These are phyloP conservation scores for Diplosoma virens DNA, from an alignment of 23 tunicate species.

Conservation along the genomic window DNA sequence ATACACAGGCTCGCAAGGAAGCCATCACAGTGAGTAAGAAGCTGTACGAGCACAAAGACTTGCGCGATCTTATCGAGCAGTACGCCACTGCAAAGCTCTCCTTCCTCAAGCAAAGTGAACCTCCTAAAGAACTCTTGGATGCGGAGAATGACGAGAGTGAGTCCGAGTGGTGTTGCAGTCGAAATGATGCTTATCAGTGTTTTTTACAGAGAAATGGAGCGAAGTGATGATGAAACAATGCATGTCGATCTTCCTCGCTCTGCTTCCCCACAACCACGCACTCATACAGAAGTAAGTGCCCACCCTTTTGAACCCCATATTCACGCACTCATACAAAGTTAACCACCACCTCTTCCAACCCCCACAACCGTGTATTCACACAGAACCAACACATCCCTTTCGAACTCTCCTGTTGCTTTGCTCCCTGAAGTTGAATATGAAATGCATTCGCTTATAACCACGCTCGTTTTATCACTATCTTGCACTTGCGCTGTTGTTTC, in stretches of 20 bases:
- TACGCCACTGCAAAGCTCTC: constrained; percentile 47
- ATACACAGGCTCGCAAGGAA: constrained; percentile 51
- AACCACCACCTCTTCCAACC: too few relatives aligned
- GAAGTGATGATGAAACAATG: constrained; percentile 82
- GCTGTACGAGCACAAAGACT: constrained; percentile 46
- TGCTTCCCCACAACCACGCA: constrained; percentile 65
- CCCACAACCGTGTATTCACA: too few relatives aligned
- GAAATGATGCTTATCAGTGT: neutral
- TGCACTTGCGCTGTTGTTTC: too few relatives aligned
- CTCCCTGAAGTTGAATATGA: too few relatives aligned
- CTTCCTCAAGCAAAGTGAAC: constrained; percentile 33
- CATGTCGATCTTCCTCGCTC: constrained; percentile 51
- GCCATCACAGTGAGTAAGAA: constrained; percentile 40
- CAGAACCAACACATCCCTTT: too few relatives aligned
- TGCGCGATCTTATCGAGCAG: constrained; percentile 49
- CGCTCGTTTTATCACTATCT: too few relatives aligned
- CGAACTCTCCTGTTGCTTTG: too few relatives aligned
- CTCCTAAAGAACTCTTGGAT: constrained; percentile 29
- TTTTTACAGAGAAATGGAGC: constrained; percentile 62
- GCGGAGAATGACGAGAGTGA: neutral
- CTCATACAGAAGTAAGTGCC: constrained; percentile 54
- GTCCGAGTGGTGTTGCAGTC: neutral
- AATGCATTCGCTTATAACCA: too few relatives aligned
- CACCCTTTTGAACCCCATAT: too few relatives aligned
- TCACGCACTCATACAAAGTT: too few relatives aligned